Evolutionary conservation across 2,797 vertebrate species (phyloP).

Genomic region (Acomys russatus): DNA sequence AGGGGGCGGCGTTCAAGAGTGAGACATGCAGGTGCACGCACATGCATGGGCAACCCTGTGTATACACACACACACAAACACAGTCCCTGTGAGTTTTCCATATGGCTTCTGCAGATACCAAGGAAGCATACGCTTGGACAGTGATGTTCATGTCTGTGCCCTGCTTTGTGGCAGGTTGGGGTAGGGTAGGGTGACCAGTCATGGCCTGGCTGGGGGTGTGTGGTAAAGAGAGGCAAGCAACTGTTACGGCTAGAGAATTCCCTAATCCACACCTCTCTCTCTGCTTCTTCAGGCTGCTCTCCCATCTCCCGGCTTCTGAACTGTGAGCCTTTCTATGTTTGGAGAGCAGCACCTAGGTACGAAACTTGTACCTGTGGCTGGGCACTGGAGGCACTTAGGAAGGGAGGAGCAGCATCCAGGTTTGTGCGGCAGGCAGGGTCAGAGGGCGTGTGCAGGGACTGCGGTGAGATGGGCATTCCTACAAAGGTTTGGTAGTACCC

Average conservation of each 20-base stretch:
- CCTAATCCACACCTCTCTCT: neutral
- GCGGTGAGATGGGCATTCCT: neutral
- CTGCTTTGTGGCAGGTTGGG: too few species aligned
- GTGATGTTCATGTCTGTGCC: neutral
- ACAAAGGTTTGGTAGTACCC: neutral
- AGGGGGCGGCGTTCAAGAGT: neutral
- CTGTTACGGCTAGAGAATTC: neutral
- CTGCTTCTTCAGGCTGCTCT: neutral
- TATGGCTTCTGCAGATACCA: constrained; percentile 19
- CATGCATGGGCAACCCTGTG: neutral
- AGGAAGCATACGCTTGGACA: neutral
- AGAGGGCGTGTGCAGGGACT: neutral
- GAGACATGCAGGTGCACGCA: neutral
- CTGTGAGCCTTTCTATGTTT: neutral
- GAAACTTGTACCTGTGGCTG: neutral
- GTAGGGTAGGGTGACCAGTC: neutral
- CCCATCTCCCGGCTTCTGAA: neutral
- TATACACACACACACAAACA: neutral
- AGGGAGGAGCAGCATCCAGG: neutral
- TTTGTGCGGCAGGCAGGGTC: neutral
- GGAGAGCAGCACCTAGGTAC: neutral
- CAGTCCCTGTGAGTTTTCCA: constrained; percentile 49
- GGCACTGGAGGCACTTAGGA: neutral
- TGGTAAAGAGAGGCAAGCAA: neutral
- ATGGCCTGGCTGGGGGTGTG: neutral